phyloP scores from a whole-genome alignment of 1,140 invertebrate species.

The Diploscapter pachys region DNA sequence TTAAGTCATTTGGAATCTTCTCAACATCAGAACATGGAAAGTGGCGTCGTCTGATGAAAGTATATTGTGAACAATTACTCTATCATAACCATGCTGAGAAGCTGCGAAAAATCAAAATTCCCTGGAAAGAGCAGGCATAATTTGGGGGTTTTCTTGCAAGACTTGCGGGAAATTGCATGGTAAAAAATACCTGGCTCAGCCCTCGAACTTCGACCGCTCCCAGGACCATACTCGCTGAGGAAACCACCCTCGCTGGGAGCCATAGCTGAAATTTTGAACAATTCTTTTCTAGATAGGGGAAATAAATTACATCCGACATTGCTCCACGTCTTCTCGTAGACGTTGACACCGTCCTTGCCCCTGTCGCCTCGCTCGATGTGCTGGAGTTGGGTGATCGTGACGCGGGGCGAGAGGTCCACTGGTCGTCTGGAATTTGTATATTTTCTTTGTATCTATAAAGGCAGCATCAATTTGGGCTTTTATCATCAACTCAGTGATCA shows the following conservation, averaged over 20 bases:
- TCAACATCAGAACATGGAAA: too few species aligned
- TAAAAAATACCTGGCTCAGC: background rate
- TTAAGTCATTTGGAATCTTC: too few species aligned
- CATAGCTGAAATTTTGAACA: slow-evolving; percentile 22
- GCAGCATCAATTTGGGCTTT: too few species aligned
- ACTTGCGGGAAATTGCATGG: too few species aligned
- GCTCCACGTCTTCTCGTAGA: slow-evolving; percentile 55
- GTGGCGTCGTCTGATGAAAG: too few species aligned
- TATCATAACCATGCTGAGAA: too few species aligned
- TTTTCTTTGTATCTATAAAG: too few species aligned
- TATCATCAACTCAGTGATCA: too few species aligned
- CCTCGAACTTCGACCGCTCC: slow-evolving; percentile 32
- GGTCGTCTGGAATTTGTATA: slow-evolving; percentile 30
- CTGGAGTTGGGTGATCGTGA: slow-evolving; percentile 55
- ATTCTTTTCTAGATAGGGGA: slow-evolving; percentile 11
- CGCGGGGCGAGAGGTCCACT: slow-evolving; percentile 50
- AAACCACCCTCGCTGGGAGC: slow-evolving; percentile 30
- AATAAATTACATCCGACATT: slow-evolving; percentile 25
- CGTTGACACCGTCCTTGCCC: slow-evolving; percentile 46
- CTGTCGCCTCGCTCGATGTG: slow-evolving; percentile 46
- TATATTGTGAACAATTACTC: too few species aligned
- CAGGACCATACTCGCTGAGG: slow-evolving; percentile 37
- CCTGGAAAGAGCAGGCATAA: too few species aligned
- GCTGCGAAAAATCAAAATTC: too few species aligned
- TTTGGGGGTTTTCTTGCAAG: too few species aligned